Percentiles rank a stretch among this genome's conserved stretches.
These are phyloP conservation scores for Motacilla alba DNA, from an alignment of 2,113 vertebrate genomes.

Conservation along the genomic window DNA sequence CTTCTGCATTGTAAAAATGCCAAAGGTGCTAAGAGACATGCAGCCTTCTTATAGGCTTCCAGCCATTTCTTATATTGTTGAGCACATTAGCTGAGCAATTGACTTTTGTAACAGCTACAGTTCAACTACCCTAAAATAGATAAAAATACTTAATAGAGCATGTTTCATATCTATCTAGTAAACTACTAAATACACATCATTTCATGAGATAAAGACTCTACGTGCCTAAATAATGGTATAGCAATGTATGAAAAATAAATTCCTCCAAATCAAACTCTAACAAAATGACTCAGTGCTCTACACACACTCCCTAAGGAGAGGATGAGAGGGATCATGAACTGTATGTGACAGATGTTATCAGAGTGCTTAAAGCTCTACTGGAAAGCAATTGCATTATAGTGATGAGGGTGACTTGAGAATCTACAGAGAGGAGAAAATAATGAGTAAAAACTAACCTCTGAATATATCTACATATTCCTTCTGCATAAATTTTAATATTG, in stretches of 20 bases:
- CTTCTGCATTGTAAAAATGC: slow-evolving; percentile 4
- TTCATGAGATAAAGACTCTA: not conserved
- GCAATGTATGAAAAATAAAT: not conserved
- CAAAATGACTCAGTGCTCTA: not conserved
- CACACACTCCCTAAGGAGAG: not conserved
- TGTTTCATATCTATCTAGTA: not conserved
- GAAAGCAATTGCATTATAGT: not conserved
- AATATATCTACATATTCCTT: not conserved
- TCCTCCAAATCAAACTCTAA: not conserved
- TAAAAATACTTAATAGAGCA: not conserved
- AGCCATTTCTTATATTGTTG: not conserved
- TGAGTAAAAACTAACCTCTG: not conserved
- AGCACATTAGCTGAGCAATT: not conserved
- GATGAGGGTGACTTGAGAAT: not conserved
- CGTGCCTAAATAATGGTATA: not conserved
- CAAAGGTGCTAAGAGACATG: not conserved
- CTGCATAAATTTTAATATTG: not conserved
- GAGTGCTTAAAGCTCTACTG: not conserved
- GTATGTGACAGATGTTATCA: not conserved
- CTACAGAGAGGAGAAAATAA: not conserved
- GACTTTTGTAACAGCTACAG: not conserved
- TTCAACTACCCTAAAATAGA: not conserved
- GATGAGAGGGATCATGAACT: slow-evolving; percentile 5
- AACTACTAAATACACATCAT: not conserved
- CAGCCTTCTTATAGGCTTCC: not conserved